Percentiles rank a stretch among this genome's conserved stretches.
phyloP scores from a whole-genome alignment of 53 echinoderm and acorn worm genomes.

The Echinarachnius parma region DNA sequence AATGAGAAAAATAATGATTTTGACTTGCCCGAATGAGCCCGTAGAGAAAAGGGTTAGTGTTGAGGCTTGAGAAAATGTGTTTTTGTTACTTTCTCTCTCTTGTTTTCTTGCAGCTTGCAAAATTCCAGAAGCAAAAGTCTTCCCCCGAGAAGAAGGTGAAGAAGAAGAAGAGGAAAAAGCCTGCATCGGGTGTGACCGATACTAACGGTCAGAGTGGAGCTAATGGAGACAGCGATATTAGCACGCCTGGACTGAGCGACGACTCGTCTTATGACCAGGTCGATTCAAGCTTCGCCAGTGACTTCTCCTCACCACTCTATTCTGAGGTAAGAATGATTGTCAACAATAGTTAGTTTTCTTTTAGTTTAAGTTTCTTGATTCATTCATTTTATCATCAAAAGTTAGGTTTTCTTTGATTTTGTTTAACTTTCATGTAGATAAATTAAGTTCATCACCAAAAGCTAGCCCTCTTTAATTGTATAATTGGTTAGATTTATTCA shows the following conservation, averaged over 20 bases:
- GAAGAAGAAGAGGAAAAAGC: constrained; percentile 77
- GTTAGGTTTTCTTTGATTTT: too few relatives aligned
- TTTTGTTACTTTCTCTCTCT: not conserved
- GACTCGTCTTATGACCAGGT: constrained; percentile 79
- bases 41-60: not conserved
- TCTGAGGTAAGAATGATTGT: constrained; percentile 91
- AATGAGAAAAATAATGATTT: too few relatives aligned
- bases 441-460: too few relatives aligned
- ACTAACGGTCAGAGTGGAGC: constrained; percentile 19
- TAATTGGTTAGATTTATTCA: too few relatives aligned
- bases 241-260: constrained; percentile 48
- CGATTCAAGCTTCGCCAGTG: constrained; percentile 66
- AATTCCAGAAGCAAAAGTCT: constrained; percentile 93
- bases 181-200: constrained; percentile 9
- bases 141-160: constrained; percentile 64
- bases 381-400: too few relatives aligned
- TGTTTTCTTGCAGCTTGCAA: constrained; percentile 67
- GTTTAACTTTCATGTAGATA: too few relatives aligned
- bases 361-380: too few relatives aligned
- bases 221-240: constrained; percentile 43
- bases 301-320: constrained; percentile 69
- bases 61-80: not conserved
- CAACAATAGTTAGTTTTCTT: too few relatives aligned
- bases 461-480: too few relatives aligned
- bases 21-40: too few relatives aligned